Evolutionary conservation across 2,113 vertebrate species (phyloP).

Genomic region (Balaeniceps rex): DNA sequence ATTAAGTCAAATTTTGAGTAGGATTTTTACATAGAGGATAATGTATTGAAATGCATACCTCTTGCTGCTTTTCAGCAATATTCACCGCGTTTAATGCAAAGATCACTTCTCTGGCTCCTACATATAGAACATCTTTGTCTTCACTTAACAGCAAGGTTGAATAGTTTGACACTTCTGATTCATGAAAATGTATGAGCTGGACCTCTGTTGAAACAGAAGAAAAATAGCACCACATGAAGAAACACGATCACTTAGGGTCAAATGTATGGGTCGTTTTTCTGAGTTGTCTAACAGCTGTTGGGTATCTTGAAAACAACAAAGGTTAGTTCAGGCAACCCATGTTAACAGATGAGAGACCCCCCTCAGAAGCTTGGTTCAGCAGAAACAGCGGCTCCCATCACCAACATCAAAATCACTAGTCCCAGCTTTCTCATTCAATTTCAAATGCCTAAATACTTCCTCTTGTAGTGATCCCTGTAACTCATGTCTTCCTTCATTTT

Average conservation of each 20-base stretch:
- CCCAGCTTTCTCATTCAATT: not conserved
- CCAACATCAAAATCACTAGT: not conserved
- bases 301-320: not conserved
- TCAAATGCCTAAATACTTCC: not conserved
- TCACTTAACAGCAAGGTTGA: slow-evolving; percentile 88
- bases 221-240: not conserved
- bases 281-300: not conserved
- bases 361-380: not conserved
- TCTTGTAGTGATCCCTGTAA: not conserved
- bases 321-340: not conserved
- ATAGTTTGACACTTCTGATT: slow-evolving; percentile 89
- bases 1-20: not conserved
- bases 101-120: slow-evolving; percentile 91
- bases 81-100: slow-evolving; percentile 86
- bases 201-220: slow-evolving; percentile 77
- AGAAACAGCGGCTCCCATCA: not conserved
- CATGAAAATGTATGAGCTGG: slow-evolving; percentile 83
- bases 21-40: not conserved
- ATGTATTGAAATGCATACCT: slow-evolving; percentile 64
- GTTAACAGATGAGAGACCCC: not conserved
- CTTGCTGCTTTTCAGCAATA: slow-evolving; percentile 82
- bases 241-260: not conserved
- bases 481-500: not conserved
- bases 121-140: slow-evolving; percentile 80
- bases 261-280: not conserved